Evolutionary conservation across 2,888 invertebrate species (phyloP).

Genomic region (Lochmaea capreae): DNA sequence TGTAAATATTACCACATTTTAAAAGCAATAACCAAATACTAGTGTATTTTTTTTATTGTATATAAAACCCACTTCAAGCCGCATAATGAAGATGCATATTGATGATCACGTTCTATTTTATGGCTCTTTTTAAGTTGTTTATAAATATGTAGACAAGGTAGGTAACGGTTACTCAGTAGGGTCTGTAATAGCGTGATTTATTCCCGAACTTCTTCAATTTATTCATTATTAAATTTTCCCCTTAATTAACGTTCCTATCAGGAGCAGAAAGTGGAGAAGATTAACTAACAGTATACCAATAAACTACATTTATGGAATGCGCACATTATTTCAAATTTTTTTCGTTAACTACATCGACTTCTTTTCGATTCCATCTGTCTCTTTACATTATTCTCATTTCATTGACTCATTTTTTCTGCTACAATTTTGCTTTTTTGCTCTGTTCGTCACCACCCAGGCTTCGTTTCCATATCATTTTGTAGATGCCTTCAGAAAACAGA

Average conservation of each 20-base stretch:
- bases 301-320: too few relatives aligned
- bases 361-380: too few relatives aligned
- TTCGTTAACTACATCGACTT: too few relatives aligned
- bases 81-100: constrained; percentile 42
- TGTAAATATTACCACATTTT: constrained; percentile 18
- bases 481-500: too few relatives aligned
- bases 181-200: not conserved
- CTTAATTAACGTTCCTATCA: not conserved
- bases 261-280: not conserved
- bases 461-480: too few relatives aligned
- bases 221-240: not conserved
- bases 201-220: not conserved
- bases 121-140: constrained; percentile 14
- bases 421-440: too few relatives aligned
- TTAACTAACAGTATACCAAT: not conserved
- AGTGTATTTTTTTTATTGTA: constrained; percentile 30
- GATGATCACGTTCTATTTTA: constrained; percentile 38
- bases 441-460: too few relatives aligned
- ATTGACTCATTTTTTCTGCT: too few relatives aligned
- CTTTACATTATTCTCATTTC: too few relatives aligned
- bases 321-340: too few relatives aligned
- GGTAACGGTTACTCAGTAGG: not conserved
- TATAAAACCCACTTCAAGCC: constrained; percentile 38
- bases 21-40: constrained; percentile 15
- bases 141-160: constrained; percentile 3